Base-by-base conservation (phyloP, 1,140 invertebrate genomes). In the Scaptomyza hsui region DNA sequence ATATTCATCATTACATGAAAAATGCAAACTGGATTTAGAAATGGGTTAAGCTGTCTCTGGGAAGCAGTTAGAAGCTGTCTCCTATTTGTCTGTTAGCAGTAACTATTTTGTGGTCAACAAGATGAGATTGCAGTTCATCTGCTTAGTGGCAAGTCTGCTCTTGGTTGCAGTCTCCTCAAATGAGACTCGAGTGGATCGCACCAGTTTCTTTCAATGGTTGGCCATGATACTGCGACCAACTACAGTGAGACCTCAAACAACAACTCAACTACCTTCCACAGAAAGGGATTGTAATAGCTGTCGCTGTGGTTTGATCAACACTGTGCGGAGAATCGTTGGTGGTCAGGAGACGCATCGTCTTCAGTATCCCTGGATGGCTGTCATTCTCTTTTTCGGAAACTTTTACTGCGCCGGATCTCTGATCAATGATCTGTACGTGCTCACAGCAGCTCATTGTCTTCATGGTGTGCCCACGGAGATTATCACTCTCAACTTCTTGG, bases 281-380 rank as follows among this genome's bases (percentile, higher is more conserved):
- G 65, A 86, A 3, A 45, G 76, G 6, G 64, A 86, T 12, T 90
- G 85, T n/a, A 16, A 21, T 1, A n/a, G 55, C 77, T 96, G 89
- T 35, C 95, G 93, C 73, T 96, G 95, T 70, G 95, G 95, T 0
- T 89, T 95, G 3, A 93, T 93, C 0, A 93, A 94, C 61, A 92
- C 94, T 13, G 92, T 94, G 44, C 93, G 93, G 15, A 92, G 95
- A 68, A 96, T 96, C 37, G 95, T 97, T 0, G 95, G 95, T 9
- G 96, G 96, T 0, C 92, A 93, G 42, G 92, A 94, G 56, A 94
- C 95, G 1, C 93, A 93, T 60, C 91, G 94, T 9, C 93, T 94
- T 72, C 94, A 97, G 85, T 95, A 95, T 80, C 95, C 95, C 0
- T 97, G 96, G 95, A 93, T 96, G 78, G 95, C 93, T 1, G 94